Evolutionary conservation across 2,797 vertebrate species (phyloP).

Genomic region (Anabas testudineus): DNA sequence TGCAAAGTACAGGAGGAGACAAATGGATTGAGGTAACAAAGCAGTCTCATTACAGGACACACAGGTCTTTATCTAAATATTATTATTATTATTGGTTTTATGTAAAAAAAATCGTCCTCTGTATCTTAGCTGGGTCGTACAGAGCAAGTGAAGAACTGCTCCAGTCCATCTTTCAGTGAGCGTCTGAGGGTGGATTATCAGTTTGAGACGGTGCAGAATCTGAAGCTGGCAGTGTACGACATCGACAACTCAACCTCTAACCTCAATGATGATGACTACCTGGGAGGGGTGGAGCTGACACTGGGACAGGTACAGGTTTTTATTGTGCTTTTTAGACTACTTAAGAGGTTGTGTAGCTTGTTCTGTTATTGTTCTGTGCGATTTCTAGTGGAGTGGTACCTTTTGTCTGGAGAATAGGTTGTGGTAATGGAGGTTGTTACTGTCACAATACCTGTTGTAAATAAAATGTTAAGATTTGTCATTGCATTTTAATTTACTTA

Average conservation of each 20-base stretch:
- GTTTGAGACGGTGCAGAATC: constrained; percentile 93
- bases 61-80: background rate
- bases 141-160: constrained; percentile 88
- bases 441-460: background rate
- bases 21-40: constrained; percentile 89
- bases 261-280: constrained; percentile 91
- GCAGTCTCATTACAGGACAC: no score
- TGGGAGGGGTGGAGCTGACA: constrained; percentile 90
- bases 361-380: background rate
- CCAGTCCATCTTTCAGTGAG: constrained; percentile 90
- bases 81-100: background rate
- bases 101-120: fast-evolving
- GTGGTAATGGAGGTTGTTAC: background rate
- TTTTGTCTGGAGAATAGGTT: constrained; percentile 13
- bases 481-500: background rate
- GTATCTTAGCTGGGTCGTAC: constrained; percentile 86
- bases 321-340: no score
- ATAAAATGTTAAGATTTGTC: background rate
- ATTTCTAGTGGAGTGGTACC: background rate
- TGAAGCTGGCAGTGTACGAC: constrained; percentile 91
- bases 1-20: constrained; percentile 85
- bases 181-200: constrained; percentile 89
- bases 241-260: constrained; percentile 91
- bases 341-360: no score
- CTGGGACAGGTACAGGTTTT: constrained; percentile 88